Conservation (phyloP, 2,797 vertebrate species). For the Hyperoplus lanceolatus region DNA sequence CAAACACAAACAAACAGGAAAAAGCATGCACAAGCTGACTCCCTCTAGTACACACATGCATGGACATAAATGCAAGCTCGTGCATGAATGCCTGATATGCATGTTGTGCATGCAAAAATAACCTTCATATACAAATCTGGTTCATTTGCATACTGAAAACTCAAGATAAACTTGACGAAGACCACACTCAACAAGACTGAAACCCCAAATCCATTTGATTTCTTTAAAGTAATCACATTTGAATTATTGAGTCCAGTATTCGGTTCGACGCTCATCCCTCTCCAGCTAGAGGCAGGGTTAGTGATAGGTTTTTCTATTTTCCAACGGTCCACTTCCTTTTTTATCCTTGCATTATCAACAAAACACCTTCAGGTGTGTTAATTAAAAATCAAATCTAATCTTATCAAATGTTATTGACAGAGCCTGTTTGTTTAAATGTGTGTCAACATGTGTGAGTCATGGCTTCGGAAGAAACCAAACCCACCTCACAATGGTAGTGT, state of each 20-base stretch:
- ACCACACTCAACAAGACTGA: background rate
- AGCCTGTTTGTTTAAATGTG: slow-evolving; percentile 41
- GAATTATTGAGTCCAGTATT: slow-evolving; percentile 3
- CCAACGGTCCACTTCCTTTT: slow-evolving; percentile 17
- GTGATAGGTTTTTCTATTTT: slow-evolving; percentile 14
- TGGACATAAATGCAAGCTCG: background rate
- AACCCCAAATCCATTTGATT: slow-evolving; percentile 12
- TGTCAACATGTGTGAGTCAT: slow-evolving; percentile 71
- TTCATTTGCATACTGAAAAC: background rate
- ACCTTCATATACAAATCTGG: slow-evolving; percentile 1
- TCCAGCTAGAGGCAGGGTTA: background rate
- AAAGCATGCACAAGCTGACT: slow-evolving; percentile 39
- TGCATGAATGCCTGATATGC: slow-evolving; percentile 9
- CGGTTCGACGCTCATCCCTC: background rate
- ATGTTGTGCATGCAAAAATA: slow-evolving; percentile 9
- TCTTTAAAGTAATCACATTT: background rate
- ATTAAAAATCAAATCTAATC: slow-evolving; percentile 65
- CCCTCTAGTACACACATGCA: slow-evolving; percentile 14
- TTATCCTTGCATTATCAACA: slow-evolving; percentile 34
- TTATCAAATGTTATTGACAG: slow-evolving; percentile 58
- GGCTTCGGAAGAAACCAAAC: slow-evolving; percentile 54
- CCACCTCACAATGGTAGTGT: slow-evolving; percentile 70
- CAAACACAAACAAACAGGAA: slow-evolving; percentile 75
- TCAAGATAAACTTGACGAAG: background rate
- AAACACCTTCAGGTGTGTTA: slow-evolving; percentile 54